Evolutionary conservation across 2,888 invertebrate species (phyloP), one percentile per base, ranked within the genome.

Genomic region (Rhimphoctona megacephalus): DNA sequence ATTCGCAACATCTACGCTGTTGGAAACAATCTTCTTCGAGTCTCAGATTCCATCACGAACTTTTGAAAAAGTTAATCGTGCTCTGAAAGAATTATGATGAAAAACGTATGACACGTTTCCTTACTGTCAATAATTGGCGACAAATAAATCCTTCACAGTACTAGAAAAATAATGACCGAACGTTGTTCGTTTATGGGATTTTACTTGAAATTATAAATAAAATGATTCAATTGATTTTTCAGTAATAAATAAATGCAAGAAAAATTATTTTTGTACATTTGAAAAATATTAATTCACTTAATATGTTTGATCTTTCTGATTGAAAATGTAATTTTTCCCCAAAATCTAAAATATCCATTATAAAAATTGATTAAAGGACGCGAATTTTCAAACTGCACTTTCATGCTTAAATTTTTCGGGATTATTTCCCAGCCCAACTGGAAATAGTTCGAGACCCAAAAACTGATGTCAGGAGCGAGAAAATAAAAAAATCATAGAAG

Each of bases 41-140:
- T 66, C 67, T 87, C 76, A 70, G 82, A 85, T 88, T 73, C 87
- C 89, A 88, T 90, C 90, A 89, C 54, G 74, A 89, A 89, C 90
- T 91, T 90, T 92, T 91, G 92, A 89, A 89, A 90, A 90, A 85
- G 85, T 89, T 81, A 86, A 88, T 89, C 89, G 88, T 88, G 85
- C 88, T 88, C 88, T 88, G 89, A 90, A 92, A 91, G 92, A 92
- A 91, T 92, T 92, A 87, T 88, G 36, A n/a, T 64, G 43, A 57
- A 74, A 57, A 54, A 72, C 49, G 57, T 39, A 17, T 19, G 39
- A 57, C 39, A 36, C 22, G 39, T 43, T 39, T 57, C 17, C 25
- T 36, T 11, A n/a, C 49, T 57, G 9, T 52, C 57, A 52, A 73
- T 74, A 36, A 57, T 74, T 54, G 36, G 22, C 36, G n/a, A 54